Evolutionary conservation across 2,797 vertebrate species (phyloP).

Genomic region (Sebastes itinus): DNA sequence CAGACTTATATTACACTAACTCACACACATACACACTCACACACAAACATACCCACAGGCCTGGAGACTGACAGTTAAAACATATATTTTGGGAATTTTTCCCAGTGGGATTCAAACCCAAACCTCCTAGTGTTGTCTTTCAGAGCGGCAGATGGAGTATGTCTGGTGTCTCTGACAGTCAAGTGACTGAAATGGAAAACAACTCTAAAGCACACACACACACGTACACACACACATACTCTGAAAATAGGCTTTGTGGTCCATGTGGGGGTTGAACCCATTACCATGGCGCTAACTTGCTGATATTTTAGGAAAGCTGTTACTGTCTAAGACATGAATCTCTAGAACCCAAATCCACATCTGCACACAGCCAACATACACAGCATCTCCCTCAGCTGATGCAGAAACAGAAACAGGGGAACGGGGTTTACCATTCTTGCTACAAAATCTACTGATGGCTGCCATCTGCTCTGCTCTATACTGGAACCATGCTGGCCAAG

Average conservation of each 20-base stretch:
- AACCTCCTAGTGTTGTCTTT: constrained; percentile 41
- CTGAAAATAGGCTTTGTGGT: constrained; percentile 56
- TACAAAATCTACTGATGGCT: not conserved
- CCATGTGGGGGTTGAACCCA: constrained; percentile 30
- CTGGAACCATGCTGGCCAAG: not conserved
- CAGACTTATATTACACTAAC: constrained; percentile 31
- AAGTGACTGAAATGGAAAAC: constrained; percentile 40
- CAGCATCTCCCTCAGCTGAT: not conserved
- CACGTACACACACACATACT: not conserved
- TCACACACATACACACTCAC: not conserved
- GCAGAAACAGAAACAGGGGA: not conserved
- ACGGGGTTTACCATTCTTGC: not conserved
- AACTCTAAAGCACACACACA: not conserved
- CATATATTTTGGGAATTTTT: constrained; percentile 42
- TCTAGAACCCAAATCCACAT: constrained; percentile 18
- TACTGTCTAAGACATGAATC: constrained; percentile 13
- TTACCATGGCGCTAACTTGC: constrained; percentile 18
- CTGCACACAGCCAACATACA: not conserved
- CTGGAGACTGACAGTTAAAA: constrained; percentile 42
- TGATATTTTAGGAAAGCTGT: constrained; percentile 44
- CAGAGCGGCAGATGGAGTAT: constrained; percentile 26
- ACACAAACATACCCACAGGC: constrained; percentile 10
- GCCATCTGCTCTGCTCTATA: not conserved
- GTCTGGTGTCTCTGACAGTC: constrained; percentile 32
- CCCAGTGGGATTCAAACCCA: constrained; percentile 45